Evolutionary conservation across 2,113 vertebrate genomes (phyloP), one percentile per base, ranked within the genome.

Genomic region (Ceratotherium simum): DNA sequence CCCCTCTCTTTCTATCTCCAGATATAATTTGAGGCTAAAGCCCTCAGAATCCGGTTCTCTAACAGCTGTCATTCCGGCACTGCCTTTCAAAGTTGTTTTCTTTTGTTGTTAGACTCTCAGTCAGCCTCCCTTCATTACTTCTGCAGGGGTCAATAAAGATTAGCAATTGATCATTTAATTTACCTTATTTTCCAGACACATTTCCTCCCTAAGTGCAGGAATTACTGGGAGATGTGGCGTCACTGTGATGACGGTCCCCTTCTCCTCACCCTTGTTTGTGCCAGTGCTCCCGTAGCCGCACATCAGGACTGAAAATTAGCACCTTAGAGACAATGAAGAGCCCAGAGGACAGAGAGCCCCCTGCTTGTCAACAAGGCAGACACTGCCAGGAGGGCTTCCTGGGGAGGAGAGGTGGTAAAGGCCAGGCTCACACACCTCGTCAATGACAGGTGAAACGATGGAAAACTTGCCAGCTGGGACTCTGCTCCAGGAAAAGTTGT

Each of bases 351-450:
- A 7, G 20, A n/a, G 33, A 76, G 62, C 21, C 17, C 18, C 12
- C 36, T 27, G 56, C 27, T 73, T 33, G 20, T 7, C 9, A 10
- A 33, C 0, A 18, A 46, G 48, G 25, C 12, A 0, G 21, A 23
- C 0, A 1, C 3, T 25, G 10, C 25, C 7, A 6, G 27, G 31
- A 36, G 4, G 25, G 64, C 33, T 12, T 23, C 51, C 51, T 16
- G 21, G 72, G n/a, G 31, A 16, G 17, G 31, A 12, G 14, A 58
- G 67, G 2, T 17, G n/a, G 31, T 18, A 67, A 62, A 51, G 33
- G 46, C 46, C n/a, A 36, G 1, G 11, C 36, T 46, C 33, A 2
- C 2, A 12, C 3, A 29, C n/a, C 21, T 73, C 33, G 33, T 21
- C 36, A 54, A 39, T 5, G 42, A 42, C 5, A 33, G 27, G 25